phyloP scores from a whole-genome alignment of 1,140 invertebrate species.

The Zophobas atratus region DNA sequence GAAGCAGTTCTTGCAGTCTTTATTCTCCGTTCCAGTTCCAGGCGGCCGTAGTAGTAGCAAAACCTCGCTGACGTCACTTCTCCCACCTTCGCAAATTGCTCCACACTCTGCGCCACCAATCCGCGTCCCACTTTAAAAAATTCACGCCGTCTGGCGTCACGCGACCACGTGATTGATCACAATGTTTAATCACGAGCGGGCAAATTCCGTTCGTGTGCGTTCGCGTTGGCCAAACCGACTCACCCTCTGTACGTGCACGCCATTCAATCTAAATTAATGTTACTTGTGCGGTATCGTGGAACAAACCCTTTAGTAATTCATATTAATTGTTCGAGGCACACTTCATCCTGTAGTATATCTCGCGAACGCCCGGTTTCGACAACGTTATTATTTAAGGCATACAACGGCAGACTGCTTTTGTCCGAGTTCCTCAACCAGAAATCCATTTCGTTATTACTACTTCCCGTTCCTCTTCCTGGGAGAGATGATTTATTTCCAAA shows the following conservation, averaged over 20 bases:
- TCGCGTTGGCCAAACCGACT: slow-evolving; percentile 26
- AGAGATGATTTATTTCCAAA: slow-evolving; percentile 35
- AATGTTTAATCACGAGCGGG: slow-evolving; percentile 50
- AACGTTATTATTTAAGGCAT: slow-evolving; percentile 44
- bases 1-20: too few relatives aligned
- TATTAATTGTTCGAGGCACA: slow-evolving; percentile 53
- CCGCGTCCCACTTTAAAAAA: slow-evolving; percentile 25
- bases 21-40: too few relatives aligned
- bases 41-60: too few relatives aligned
- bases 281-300: slow-evolving; percentile 54
- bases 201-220: slow-evolving; percentile 20
- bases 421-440: slow-evolving; percentile 43
- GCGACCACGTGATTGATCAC: slow-evolving; percentile 52
- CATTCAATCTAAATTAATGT: slow-evolving; percentile 58
- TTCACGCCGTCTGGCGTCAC: slow-evolving; percentile 45
- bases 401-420: slow-evolving; percentile 32
- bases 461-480: slow-evolving; percentile 38
- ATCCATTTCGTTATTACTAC: slow-evolving; percentile 48
- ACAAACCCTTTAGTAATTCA: slow-evolving; percentile 57
- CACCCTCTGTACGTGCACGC: slow-evolving; percentile 24
- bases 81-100: too few relatives aligned
- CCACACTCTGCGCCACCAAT: background rate
- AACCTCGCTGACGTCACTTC: too few relatives aligned
- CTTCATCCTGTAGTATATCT: slow-evolving; percentile 44
- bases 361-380: slow-evolving; percentile 44